Base-by-base conservation (phyloP, 64 coral and sea anemone genomes). In the Montipora capricornis region DNA sequence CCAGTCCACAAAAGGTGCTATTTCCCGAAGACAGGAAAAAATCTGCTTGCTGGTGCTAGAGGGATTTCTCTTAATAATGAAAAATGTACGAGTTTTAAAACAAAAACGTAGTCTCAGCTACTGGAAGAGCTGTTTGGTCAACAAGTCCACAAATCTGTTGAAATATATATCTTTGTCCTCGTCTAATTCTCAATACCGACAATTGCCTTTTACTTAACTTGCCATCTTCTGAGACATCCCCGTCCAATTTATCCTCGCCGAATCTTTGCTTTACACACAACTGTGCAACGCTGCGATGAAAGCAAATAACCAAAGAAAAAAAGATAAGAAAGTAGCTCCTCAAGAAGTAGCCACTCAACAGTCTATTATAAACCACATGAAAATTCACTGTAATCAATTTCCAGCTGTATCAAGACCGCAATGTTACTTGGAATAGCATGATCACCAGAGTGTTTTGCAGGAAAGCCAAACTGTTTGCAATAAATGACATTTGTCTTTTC, bases 131-230 rank as follows among this genome's bases (percentile, higher is more conserved):
- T 8, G 47, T 47, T 69, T 86, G 46, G 46, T n/a, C 47, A 0
- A 20, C 64, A 50, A 86, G 82, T 73, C 50, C 45, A 86, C 82
- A 73, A 86, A 86, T 86, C 44, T 19, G 82, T 71, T 47, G 44
- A 71, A 71, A 86, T 71, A 86, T 86, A 5, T 66, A 86, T 86
- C 11, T 86, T 19, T 86, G 82, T 4, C 82, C 82, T 24, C 47
- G 82, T 16, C 67, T 70, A 15, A 86, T 70, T 86, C 47, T 70
- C 17, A 73, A 49, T 5, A 17, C 64, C 2, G 45, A 86, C 66
- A 71, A 70, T 6, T 86, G 82, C 37, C 82, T 86, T 70, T 71
- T 86, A 47, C 64, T 86, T 20, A 70, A 11, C 44, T 73, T 70
- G 37, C 13, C 16, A 20, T 82, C 44, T 20, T 50, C 19, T 29